A percentile compares a stretch with the other conserved stretches of the same genome.
Conservation (phyloP, 1,140 invertebrate genomes). For the Drosophila chauvacae region DNA sequence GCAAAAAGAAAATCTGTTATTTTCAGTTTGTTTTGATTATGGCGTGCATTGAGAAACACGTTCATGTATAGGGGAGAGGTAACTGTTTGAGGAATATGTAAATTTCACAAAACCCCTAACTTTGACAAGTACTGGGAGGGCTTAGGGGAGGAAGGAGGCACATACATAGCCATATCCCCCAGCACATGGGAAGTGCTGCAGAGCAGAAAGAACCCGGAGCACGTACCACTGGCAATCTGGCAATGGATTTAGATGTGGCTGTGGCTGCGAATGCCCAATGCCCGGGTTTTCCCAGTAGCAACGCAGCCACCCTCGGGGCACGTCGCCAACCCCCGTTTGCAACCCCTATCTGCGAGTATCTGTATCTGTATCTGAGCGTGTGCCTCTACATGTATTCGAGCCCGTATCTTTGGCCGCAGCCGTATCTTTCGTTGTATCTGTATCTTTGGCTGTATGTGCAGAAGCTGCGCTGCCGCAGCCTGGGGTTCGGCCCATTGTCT, state of each 20-base stretch:
- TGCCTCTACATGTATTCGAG: slow-evolving; percentile 15
- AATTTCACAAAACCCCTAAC: slow-evolving; percentile 25
- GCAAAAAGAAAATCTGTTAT: slow-evolving; percentile 46
- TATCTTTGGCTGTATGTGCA: slow-evolving; percentile 39
- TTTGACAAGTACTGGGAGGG: slow-evolving; percentile 6
- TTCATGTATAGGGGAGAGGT: neutral
- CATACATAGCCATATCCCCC: slow-evolving; percentile 44
- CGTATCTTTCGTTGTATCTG: slow-evolving; percentile 27
- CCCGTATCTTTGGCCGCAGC: slow-evolving; percentile 5
- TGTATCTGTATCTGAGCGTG: slow-evolving; percentile 17
- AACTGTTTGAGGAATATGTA: slow-evolving; percentile 25
- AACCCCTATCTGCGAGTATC: slow-evolving; percentile 41
- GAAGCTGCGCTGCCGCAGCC: slow-evolving; percentile 78
- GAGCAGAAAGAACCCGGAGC: slow-evolving; percentile 66
- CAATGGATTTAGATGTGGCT: slow-evolving; percentile 22
- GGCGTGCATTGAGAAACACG: slow-evolving; percentile 26
- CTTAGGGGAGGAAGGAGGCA: slow-evolving; percentile 2
- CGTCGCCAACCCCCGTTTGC: slow-evolving; percentile 69
- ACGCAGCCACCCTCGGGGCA: slow-evolving; percentile 76
- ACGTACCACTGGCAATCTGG: slow-evolving; percentile 76
- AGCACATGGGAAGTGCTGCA: slow-evolving; percentile 42
- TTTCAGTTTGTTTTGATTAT: slow-evolving; percentile 49
- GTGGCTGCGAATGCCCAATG: slow-evolving; percentile 47
- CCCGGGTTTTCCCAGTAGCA: slow-evolving; percentile 82
- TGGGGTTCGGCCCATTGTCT: slow-evolving; percentile 80